Conservation (phyloP, 2,797 vertebrate genomes). For the Acipenser oxyrinchus region DNA sequence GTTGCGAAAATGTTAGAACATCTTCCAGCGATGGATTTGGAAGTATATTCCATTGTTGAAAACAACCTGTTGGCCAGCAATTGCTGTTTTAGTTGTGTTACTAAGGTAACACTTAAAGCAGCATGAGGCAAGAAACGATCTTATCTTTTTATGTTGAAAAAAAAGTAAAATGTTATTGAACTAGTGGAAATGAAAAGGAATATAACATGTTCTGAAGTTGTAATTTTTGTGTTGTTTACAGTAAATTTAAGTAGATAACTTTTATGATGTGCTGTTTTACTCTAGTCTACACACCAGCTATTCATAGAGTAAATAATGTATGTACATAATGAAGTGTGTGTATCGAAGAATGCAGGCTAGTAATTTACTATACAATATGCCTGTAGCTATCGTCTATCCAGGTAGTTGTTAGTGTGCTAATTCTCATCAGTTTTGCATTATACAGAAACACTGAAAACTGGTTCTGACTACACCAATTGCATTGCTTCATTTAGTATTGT, state of each 20-base stretch:
- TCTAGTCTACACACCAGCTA: too few relatives aligned
- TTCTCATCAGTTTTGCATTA: too few relatives aligned
- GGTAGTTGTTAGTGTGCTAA: too few relatives aligned
- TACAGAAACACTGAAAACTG: too few relatives aligned
- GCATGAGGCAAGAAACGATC: conserved; percentile 32
- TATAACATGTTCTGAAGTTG: conserved; percentile 19
- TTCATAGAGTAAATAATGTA: too few relatives aligned
- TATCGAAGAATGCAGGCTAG: too few relatives aligned
- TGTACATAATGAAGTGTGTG: too few relatives aligned
- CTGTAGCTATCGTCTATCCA: too few relatives aligned
- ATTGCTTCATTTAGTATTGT: too few relatives aligned
- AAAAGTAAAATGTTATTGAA: conserved; percentile 52
- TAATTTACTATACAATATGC: too few relatives aligned
- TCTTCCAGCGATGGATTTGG: conserved; percentile 77
- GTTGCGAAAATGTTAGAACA: conserved; percentile 56
- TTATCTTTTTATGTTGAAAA: conserved; percentile 54
- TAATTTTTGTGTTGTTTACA: neutral
- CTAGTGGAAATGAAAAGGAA: conserved; percentile 24
- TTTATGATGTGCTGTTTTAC: too few relatives aligned
- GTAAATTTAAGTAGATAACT: conserved; percentile 5
- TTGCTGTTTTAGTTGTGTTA: conserved; percentile 53
- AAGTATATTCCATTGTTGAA: conserved; percentile 40
- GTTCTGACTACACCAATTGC: too few relatives aligned
- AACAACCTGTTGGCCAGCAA: conserved; percentile 63
- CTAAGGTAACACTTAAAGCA: conserved; percentile 36